Evolutionary conservation across 2,113 vertebrate species (phyloP), one percentile per base, ranked within the genome.

Genomic region (Pyrgilauda ruficollis): DNA sequence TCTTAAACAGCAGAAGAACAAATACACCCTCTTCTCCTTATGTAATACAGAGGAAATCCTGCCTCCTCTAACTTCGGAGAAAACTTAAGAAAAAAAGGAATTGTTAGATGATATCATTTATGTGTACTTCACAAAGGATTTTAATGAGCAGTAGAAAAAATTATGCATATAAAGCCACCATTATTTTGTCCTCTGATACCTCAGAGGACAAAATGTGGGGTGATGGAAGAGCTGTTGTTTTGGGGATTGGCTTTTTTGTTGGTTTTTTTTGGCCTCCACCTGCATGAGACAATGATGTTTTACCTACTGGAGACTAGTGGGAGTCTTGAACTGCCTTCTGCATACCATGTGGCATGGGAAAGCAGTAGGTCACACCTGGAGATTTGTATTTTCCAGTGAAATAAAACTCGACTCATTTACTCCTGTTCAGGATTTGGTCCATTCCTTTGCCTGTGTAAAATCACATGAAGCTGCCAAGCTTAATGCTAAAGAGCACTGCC

Each of bases 41-140:
- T 82, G 90, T 89, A 96, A 96, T 30, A 61, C 77, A 74, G 91
- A 94, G 94, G 92, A 95, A 96, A 95, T 97, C 94, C 95, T 91
- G 93, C 53, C 87, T 96, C 22, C 81, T 90, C 66, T 31, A n/a
- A 53, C 82, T 90, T 73, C 72, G 80, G 79, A 84, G 81, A 93
- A 93, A 94, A 84, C 30, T 41, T 49, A 58, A 84, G 61, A 80
- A 80, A 63, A 68, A 91, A 94, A 83, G 41, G 52, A 49, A 10
- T 88, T 92, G 59, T 64, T 43, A 61, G 75, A 82, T 90, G 68
- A 0, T 87, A 78, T 47, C 47, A 93, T 49, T 76, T 92, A 2
- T 26, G 21, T 66, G 46, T 18, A 7, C 13, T 59, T 79, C 27
- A 59, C 33, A 85, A 67, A 82, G 22, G 75, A 28, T 67, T 92